Base-by-base conservation (phyloP, 2,888 invertebrate species). In the Orchesellides sinensis region DNA sequence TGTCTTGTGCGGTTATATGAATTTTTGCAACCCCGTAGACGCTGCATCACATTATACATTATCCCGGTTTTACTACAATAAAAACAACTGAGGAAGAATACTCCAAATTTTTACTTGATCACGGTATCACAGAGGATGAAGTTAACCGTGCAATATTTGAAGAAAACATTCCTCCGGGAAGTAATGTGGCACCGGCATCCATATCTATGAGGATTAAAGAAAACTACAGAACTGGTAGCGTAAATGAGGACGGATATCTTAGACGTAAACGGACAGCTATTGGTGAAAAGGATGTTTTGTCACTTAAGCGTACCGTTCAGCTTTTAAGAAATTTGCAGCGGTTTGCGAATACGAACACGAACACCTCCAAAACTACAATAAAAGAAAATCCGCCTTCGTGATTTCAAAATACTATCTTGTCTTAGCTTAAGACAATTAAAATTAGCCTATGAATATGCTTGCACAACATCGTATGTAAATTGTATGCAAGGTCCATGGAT, bases 11-110 rank as follows among this genome's bases (percentile, higher is more conserved):
- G n/a, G n/a, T n/a, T n/a, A n/a, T n/a, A n/a, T n/a, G n/a, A n/a
- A n/a, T n/a, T n/a, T n/a, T n/a, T n/a, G n/a, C n/a, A n/a, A n/a
- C n/a, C n/a, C n/a, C n/a, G 2, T 32, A 80, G 80, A 73, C 72
- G 1, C 73, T 80, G 5, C 80, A 80, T 61, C 27, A 65, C 65
- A 73, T 80, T 23, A 66, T 80, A 2, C 80, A 80, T 49, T 80
- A 80, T 54, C 80, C 80, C 8, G 25, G 35, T n/a, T 80, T 80
- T 47, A 80, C 80, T 10, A 73, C 73, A 0, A 19, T 80, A 12
- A 65, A 35, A 23, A 27, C 56, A 1, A 29, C 66, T 14, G 45
- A 65, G n/a, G 80, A 80, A 6, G 80, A 80, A 8, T 80, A 73
- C 47, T 6, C 54, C 17, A 66, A 25, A 23, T 80, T 80, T 45